Evolutionary conservation across 2,888 invertebrate species (phyloP).

Genomic region (Phaedon cochleariae): DNA sequence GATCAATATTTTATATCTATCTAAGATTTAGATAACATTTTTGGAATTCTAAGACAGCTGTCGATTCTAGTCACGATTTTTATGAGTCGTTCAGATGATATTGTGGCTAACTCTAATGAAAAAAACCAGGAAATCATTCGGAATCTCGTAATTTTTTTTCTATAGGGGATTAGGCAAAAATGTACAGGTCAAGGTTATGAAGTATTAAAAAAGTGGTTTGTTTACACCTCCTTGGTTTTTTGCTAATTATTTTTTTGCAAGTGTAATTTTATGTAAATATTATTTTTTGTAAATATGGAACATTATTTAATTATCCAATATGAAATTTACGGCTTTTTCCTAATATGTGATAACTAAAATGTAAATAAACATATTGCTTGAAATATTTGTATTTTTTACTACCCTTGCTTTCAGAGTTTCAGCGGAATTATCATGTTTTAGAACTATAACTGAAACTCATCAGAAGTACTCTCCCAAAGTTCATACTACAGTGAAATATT

Average conservation of each 20-base stretch:
- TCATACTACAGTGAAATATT: too few relatives aligned
- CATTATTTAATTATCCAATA: conserved; percentile 34
- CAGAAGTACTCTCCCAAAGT: too few relatives aligned
- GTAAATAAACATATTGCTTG: conserved; percentile 47
- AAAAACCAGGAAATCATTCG: background rate
- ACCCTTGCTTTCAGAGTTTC: background rate
- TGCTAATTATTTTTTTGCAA: conserved; percentile 29
- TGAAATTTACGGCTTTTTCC: conserved; percentile 44
- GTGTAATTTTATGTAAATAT: conserved; percentile 29
- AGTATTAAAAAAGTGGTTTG: conserved; percentile 32
- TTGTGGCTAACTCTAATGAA: background rate
- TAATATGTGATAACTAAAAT: conserved; percentile 51
- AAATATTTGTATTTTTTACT: conserved; percentile 17
- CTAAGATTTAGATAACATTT: too few relatives aligned
- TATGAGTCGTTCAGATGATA: background rate
- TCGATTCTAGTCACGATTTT: background rate
- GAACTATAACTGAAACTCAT: background rate
- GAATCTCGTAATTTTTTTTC: conserved; percentile 8
- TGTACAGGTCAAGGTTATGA: conserved; percentile 28
- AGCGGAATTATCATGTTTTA: background rate
- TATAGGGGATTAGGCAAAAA: conserved; percentile 21
- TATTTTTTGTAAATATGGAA: conserved; percentile 36
- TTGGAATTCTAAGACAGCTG: background rate
- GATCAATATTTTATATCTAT: too few relatives aligned
- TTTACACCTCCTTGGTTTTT: conserved; percentile 20